Evolutionary conservation across 2,888 invertebrate species (phyloP), one percentile per base, ranked within the genome.

Genomic region (Melinopterus prodromus): DNA sequence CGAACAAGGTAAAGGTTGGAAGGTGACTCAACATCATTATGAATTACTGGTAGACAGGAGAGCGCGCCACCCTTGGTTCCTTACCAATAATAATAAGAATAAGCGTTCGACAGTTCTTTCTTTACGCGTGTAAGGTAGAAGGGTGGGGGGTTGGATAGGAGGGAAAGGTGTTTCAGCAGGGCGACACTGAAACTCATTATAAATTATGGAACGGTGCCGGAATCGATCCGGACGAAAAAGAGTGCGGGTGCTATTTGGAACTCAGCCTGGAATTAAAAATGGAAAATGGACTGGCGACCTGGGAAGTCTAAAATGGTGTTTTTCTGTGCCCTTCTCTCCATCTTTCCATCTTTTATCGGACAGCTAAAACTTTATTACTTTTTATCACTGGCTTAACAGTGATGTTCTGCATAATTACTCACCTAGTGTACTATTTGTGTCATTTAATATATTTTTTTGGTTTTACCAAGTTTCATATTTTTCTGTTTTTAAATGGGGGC

Each of bases 1-100:
- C 78, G 80, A 82, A 82, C 81, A 83, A 82, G 82, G 81, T 82
- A 79, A 77, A 79, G 79, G 79, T 81, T 81, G 81, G 81, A 77
- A 74, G 74, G 81, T 81, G 81, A 81, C 79, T 81, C 81, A 77
- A 81, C 80, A 77, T 79, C 80, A 77, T 80, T 80, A 80, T 77
- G 77, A 80, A 80, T 78, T 80, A 80, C 77, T 53, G 12, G 9
- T 53, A 53, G 53, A 12, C 53, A 53, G 53, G 53, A 53, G 53
- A 53, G 53, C 12, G 9, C 53, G 5, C 26, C 26, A 53, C 53
- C 53, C 53, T 26, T 26, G 26, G 26, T 26, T 26, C 53, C 12
- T 53, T 53, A 53, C 53, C 53, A 53, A 53, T 53, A 53, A 53
- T 53, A 53, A 53, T 53, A 53, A 38, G 6, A 38, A 53, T 53